Conservation (phyloP, 2,113 vertebrate genomes). For the Sturnus vulgaris region DNA sequence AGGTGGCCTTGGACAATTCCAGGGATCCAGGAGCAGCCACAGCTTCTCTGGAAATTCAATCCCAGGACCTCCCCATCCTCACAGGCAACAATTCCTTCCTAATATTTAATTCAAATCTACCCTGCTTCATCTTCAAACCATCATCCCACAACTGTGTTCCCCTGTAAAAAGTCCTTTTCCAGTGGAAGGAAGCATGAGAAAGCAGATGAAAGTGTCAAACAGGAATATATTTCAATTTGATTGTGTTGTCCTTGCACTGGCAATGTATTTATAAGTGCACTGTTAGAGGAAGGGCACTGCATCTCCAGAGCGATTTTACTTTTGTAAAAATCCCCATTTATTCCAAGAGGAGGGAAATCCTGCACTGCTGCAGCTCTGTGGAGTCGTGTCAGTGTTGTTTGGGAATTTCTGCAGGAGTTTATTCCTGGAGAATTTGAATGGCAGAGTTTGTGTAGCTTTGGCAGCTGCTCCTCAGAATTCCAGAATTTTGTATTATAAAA, state of each 20-base stretch:
- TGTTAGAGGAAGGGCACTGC: not conserved
- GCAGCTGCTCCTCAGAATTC: not conserved
- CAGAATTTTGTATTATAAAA: accelerated
- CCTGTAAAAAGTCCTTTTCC: not conserved
- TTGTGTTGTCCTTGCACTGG: not conserved
- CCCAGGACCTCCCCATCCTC: not conserved
- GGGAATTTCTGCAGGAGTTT: not conserved
- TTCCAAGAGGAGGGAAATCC: not conserved
- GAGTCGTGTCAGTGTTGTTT: accelerated
- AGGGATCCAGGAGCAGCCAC: not conserved
- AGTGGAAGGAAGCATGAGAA: not conserved
- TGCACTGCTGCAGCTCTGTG: not conserved
- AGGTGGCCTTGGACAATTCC: accelerated
- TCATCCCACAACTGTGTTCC: not conserved
- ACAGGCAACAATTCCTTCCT: accelerated
- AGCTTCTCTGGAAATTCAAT: not conserved
- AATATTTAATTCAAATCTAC: not conserved
- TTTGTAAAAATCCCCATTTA: not conserved
- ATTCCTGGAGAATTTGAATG: not conserved
- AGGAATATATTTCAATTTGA: not conserved
- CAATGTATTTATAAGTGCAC: not conserved
- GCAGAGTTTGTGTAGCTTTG: not conserved
- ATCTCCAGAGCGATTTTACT: not conserved
- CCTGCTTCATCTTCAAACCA: not conserved
- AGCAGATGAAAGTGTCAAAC: not conserved